Evolutionary conservation across 2,113 vertebrate species (phyloP), one percentile per base, ranked within the genome.

Genomic region (Rhabdomys dilectus): DNA sequence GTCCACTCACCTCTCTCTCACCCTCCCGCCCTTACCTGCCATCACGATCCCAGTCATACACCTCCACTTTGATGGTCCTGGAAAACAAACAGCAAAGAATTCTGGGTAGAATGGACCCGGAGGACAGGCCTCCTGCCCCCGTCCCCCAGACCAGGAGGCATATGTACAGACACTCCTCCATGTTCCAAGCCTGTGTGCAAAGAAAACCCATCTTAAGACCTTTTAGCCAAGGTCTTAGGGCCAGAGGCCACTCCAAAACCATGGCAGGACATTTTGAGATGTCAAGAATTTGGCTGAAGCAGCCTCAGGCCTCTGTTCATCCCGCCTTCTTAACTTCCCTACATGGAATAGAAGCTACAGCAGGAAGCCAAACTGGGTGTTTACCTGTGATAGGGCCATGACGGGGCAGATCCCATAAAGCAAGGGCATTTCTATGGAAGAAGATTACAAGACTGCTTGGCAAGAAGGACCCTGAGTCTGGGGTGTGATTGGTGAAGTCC

Each of bases 51-150:
- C 99, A 99, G 97, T 99, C 99, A 0, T 99, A 99, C 36, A 99
- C 99, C 97, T 99, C 99, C 97, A 99, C 99, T 92, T 99, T 99
- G 98, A 99, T 99, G 81, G 99, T 99, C 98, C 99, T 99, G 98
- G 15, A 97, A 98, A 91, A 89, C 51, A 95, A 19, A 80, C 42
- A 39, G 70, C n/a, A 94, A 15, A 80, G 45, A n/a, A 76, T 31
- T 36, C 0, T 1, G 34, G 56, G 60, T 96, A 42, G 76, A 58
- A 66, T 29, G 31, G 88, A 26, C 4, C 26, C 0, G 3, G 3
- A 39, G 85, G 85, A 62, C 9, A 10, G 58, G 31, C 26, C 66
- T 56, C 19, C 8, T 1, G 21, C 39, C 39, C 68, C 56, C 62
- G 21, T 34, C 39, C 68, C 56, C 62, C 3, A 21, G 91, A 31